Evolutionary conservation across 2,113 vertebrate genomes (phyloP).

Genomic region (Acrocephalus kingi): DNA sequence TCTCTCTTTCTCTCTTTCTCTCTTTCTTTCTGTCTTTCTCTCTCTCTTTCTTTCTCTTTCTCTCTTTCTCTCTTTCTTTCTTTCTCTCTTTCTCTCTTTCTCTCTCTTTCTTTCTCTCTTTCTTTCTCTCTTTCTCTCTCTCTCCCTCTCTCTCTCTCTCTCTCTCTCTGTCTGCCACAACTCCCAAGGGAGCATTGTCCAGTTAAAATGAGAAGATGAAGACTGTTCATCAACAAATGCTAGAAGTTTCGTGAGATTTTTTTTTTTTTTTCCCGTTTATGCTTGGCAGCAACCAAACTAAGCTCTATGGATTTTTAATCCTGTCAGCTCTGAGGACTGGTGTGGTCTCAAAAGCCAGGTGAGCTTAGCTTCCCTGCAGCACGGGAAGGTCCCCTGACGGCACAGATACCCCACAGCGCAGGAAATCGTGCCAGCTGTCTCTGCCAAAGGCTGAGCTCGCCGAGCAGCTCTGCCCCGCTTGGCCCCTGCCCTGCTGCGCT

Average conservation of each 20-base stretch:
- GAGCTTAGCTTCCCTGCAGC: background rate
- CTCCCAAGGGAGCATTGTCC: background rate
- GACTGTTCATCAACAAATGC: background rate
- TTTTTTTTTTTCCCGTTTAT: too few species aligned
- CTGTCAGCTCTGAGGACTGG: background rate
- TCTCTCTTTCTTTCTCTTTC: background rate
- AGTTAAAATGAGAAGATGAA: background rate
- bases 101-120: background rate
- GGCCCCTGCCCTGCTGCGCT: background rate
- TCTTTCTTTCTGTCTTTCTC: too few species aligned
- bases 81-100: too few species aligned
- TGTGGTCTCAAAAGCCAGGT: background rate
- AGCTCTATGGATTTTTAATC: background rate
- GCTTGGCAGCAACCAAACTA: background rate
- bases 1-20: too few species aligned
- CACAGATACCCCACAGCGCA: background rate
- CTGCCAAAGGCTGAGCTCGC: background rate
- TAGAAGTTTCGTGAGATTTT: background rate
- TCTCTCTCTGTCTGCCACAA: background rate
- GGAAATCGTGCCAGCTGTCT: background rate
- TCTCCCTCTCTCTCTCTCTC: background rate
- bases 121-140: too few species aligned
- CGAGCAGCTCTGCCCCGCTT: fast-evolving
- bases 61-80: too few species aligned
- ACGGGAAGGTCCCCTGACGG: background rate